A percentile compares a stretch with the other conserved stretches of the same genome.
Evolutionary conservation across 1,140 invertebrate species (phyloP).

Genomic region (Tribolium castaneum): DNA sequence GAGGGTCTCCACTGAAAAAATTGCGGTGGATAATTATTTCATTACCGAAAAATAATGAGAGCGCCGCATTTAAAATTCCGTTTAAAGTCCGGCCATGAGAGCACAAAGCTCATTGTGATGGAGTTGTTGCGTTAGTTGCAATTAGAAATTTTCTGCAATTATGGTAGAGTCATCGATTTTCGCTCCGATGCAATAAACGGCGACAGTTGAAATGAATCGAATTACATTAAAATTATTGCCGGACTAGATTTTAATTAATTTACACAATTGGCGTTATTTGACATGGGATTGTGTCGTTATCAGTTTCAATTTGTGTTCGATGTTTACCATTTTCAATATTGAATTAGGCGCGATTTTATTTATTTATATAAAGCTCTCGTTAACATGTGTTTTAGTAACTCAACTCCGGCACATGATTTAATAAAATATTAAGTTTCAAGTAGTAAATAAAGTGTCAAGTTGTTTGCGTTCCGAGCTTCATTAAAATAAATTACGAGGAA

Average conservation of each 20-base stretch:
- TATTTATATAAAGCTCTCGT: constrained; percentile 1
- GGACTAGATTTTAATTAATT: constrained; percentile 32
- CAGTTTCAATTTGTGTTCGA: constrained; percentile 23
- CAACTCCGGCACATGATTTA: constrained; percentile 16
- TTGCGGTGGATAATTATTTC: constrained; percentile 19
- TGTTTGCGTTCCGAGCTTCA: constrained; percentile 7
- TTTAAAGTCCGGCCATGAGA: constrained; percentile 22
- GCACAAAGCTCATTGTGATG: constrained; percentile 31
- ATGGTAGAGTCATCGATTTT: neutral
- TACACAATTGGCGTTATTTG: constrained; percentile 27
- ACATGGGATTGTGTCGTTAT: constrained; percentile 11
- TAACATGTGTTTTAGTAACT: constrained; percentile 13
- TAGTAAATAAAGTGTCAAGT: constrained; percentile 29
- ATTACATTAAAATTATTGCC: constrained; percentile 22
- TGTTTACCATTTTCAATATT: constrained; percentile 8
- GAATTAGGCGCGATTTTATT: neutral
- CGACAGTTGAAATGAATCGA: constrained; percentile 23
- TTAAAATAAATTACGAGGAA: constrained; percentile 10
- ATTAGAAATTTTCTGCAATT: neutral
- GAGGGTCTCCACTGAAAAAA: constrained; percentile 3
- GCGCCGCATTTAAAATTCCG: constrained; percentile 16
- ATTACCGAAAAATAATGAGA: constrained; percentile 18
- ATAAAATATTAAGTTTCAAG: constrained; percentile 27
- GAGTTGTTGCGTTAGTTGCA: neutral
- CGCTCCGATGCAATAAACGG: neutral